A percentile compares a stretch with the other conserved stretches of the same genome.
phyloP scores from a whole-genome alignment of 2,888 invertebrate genomes.

The Listrodromus nycthemerus region DNA sequence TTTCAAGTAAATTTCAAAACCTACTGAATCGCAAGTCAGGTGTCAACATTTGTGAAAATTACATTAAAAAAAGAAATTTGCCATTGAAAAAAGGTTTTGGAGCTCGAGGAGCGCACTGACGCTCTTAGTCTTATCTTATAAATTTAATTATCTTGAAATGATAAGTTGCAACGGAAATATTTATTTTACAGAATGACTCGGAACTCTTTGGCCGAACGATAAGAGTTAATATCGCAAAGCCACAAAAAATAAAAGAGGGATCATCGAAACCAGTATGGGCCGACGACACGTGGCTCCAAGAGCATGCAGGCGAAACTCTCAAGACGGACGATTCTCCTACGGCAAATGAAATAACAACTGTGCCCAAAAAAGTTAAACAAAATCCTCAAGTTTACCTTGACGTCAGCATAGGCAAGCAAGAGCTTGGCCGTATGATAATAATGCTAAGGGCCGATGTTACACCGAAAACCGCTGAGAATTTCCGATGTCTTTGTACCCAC shows the following conservation, averaged over 20 bases:
- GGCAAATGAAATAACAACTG: slow-evolving; percentile 66
- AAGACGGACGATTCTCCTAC: slow-evolving; percentile 84
- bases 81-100: too few relatives aligned
- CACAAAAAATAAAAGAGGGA: slow-evolving; percentile 98
- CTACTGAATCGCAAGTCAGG: background rate
- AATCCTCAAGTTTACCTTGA: slow-evolving; percentile 99
- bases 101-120: too few relatives aligned
- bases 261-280: slow-evolving; percentile 98
- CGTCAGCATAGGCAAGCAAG: slow-evolving; percentile 95
- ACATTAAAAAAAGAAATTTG: too few relatives aligned
- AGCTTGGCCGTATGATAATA: slow-evolving; percentile 96
- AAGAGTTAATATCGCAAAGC: slow-evolving; percentile 98
- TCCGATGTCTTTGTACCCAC: slow-evolving; percentile 96
- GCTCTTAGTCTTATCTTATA: too few relatives aligned
- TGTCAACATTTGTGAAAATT: too few relatives aligned
- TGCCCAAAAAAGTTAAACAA: slow-evolving; percentile 85
- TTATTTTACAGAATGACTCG: slow-evolving; percentile 93
- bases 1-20: background rate
- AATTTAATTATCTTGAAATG: background rate
- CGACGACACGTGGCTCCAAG: slow-evolving; percentile 98
- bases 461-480: slow-evolving; percentile 98
- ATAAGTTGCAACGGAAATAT: background rate
- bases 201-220: slow-evolving; percentile 98
- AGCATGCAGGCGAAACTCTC: slow-evolving; percentile 97
- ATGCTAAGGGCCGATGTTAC: slow-evolving; percentile 96